These are phyloP conservation scores for Oncorhynchus masou DNA, from an alignment of 2,113 vertebrate species.

Conservation along the genomic window DNA sequence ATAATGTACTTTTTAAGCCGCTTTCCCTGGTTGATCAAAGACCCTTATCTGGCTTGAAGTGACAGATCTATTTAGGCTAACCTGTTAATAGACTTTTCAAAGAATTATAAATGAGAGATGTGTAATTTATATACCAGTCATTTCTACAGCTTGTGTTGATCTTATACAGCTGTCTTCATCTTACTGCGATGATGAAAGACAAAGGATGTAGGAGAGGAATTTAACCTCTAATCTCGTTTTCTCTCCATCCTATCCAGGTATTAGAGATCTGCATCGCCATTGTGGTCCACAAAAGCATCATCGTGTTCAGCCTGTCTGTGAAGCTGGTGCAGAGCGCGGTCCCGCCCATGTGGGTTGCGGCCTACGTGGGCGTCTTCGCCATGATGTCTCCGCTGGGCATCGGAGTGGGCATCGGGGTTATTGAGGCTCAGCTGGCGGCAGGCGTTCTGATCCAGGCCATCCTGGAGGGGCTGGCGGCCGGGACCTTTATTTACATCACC, in stretches of 20 bases:
- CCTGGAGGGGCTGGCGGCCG: slow-evolving; percentile 83
- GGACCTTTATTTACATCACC: slow-evolving; percentile 88
- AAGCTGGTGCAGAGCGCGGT: slow-evolving; percentile 79
- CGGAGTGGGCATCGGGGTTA: slow-evolving; percentile 76
- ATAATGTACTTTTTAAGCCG: too few relatives aligned
- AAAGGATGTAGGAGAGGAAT: neutral
- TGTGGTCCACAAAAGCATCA: slow-evolving; percentile 85
- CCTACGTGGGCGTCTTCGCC: slow-evolving; percentile 78
- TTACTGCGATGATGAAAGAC: too few relatives aligned
- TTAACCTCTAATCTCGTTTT: neutral
- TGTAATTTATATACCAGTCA: too few relatives aligned
- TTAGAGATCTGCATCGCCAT: slow-evolving; percentile 85
- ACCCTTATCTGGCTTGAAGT: too few relatives aligned
- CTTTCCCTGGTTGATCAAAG: too few relatives aligned
- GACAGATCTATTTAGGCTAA: too few relatives aligned
- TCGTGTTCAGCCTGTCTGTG: slow-evolving; percentile 85
- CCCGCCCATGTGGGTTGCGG: slow-evolving; percentile 65
- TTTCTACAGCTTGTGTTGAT: too few relatives aligned
- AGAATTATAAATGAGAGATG: too few relatives aligned
- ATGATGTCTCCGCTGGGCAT: slow-evolving; percentile 85
- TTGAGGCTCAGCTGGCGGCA: slow-evolving; percentile 59
- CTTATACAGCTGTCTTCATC: too few relatives aligned
- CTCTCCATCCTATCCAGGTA: slow-evolving; percentile 55
- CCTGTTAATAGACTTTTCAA: too few relatives aligned
- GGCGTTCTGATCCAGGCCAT: slow-evolving; percentile 77